phyloP scores from a whole-genome alignment of 2,888 invertebrate genomes.

The Lasioglossum villosulum region DNA sequence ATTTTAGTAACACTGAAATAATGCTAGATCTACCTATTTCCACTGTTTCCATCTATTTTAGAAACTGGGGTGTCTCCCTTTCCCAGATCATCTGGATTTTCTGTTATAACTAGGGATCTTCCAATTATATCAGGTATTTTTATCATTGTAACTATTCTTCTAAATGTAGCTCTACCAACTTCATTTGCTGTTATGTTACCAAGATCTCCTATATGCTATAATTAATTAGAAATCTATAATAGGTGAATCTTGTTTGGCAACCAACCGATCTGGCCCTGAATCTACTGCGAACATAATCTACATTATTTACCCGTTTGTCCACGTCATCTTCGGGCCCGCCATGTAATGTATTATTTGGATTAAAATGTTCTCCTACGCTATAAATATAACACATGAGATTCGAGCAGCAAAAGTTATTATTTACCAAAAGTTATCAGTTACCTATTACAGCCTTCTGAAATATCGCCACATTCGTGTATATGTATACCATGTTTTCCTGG shows the following conservation, averaged over 20 bases:
- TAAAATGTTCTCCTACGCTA: constrained; percentile 88
- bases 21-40: constrained; percentile 85
- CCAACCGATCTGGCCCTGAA: background rate
- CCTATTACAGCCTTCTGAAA: constrained; percentile 88
- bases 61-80: constrained; percentile 85
- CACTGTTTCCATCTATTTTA: constrained; percentile 88
- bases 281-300: background rate
- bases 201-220: constrained; percentile 88
- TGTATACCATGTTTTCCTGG: constrained; percentile 87
- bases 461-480: constrained; percentile 91
- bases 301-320: constrained; percentile 82
- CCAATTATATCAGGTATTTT: constrained; percentile 92
- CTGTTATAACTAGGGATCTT: constrained; percentile 91
- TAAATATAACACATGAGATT: constrained; percentile 54
- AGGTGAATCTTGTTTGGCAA: background rate
- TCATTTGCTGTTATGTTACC: constrained; percentile 87
- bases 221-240: constrained; percentile 13
- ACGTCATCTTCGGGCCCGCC: constrained; percentile 85
- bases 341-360: constrained; percentile 85
- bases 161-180: constrained; percentile 89
- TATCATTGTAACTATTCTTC: constrained; percentile 87
- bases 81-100: constrained; percentile 87
- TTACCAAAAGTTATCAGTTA: constrained; percentile 65
- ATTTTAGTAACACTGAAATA: background rate
- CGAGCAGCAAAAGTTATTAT: background rate